Evolutionary conservation across 2,797 vertebrate genomes (phyloP).

Genomic region (Enoplosus armatus): DNA sequence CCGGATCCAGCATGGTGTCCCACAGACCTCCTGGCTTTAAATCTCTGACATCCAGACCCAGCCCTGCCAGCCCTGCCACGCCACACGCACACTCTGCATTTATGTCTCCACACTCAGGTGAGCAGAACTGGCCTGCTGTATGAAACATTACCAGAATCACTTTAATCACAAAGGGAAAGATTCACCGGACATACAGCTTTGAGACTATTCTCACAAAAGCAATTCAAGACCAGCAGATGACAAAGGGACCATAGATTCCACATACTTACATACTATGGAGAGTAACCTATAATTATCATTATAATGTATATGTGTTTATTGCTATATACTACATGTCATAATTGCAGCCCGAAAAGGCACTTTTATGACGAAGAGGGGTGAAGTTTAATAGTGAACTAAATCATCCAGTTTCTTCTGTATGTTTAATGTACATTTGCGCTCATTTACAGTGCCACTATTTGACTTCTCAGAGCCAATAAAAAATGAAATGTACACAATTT

Average conservation of each 20-base stretch:
- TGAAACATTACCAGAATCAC: not conserved
- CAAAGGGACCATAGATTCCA: not conserved
- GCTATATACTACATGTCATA: not conserved
- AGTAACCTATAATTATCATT: not conserved
- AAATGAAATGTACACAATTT: not conserved
- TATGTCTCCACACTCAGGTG: slow-evolving; percentile 84
- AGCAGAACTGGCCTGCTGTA: not conserved
- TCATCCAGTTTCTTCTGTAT: not conserved
- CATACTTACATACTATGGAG: not conserved
- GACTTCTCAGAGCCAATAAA: not conserved
- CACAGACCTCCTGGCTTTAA: slow-evolving; percentile 84
- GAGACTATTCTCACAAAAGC: not conserved
- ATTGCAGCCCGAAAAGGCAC: not conserved
- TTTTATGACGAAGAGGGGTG: not conserved
- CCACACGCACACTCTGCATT: slow-evolving; percentile 78
- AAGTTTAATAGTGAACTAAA: not conserved
- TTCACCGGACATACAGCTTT: not conserved
- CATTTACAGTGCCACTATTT: not conserved
- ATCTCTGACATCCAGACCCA: slow-evolving; percentile 78
- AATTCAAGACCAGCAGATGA: not conserved
- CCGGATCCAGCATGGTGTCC: slow-evolving; percentile 74
- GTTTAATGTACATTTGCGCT: not conserved
- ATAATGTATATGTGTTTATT: not conserved
- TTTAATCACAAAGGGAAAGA: not conserved
- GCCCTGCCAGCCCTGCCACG: slow-evolving; percentile 73